Evolutionary conservation across 2,113 vertebrate genomes (phyloP), one percentile per base, ranked within the genome.

Genomic region (Gallinago undulata): DNA sequence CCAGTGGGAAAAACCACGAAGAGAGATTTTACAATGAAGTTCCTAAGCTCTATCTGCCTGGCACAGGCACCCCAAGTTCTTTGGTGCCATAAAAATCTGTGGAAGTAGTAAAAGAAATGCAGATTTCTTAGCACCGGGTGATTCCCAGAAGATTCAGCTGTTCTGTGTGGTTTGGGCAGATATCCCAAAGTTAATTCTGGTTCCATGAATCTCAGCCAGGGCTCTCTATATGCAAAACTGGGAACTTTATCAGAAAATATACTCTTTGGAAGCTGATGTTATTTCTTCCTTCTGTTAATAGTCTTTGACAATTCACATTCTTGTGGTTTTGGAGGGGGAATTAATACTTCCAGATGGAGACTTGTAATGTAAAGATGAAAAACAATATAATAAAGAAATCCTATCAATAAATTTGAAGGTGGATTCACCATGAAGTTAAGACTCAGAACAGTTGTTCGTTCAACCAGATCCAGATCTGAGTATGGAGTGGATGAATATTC

Each of bases 141-240:
- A 95, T 84, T 94, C 92, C 60, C 86, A 47, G 74, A 86, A 89
- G 83, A 92, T 64, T 90, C 64, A 37, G 30, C 64, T 81, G 10
- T 70, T 90, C 33, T 6, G 7, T 41, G 51, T 93, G 92, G 28
- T 90, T 93, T 75, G 86, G 86, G 75, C 80, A 90, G 76, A 89
- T 90, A 96, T 79, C 76, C 80, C 48, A 57, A 92, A 82, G 66
- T 68, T 79, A 89, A 90, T 86, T 92, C 35, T 88, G 35, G 56
- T 84, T 75, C 69, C 69, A 72, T 45, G 64, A 90, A 86, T 75
- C 87, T 85, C 60, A 92, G 83, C 33, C 88, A 90, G 64, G 15
- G 37, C 21, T 81, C 89, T 94, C 80, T 93, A 59, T 79, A 93
- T 90, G 95, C 35, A 93, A 94, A 94, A 70, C 56, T 41, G 17